phyloP scores from a whole-genome alignment of 2,113 vertebrate species.

The Procavia capensis region DNA sequence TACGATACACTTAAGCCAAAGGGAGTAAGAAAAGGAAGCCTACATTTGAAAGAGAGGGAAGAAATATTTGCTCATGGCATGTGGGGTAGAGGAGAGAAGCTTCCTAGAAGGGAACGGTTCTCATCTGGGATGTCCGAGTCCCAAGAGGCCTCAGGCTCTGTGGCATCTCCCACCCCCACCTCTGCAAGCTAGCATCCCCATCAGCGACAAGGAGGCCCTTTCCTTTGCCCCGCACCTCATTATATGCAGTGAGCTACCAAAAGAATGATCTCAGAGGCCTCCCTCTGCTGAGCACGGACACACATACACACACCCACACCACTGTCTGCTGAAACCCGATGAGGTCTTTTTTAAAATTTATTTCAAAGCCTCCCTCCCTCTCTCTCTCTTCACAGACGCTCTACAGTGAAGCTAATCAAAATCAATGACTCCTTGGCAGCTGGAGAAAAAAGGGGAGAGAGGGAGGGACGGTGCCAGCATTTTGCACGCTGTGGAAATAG shows the following conservation, averaged over 20 bases:
- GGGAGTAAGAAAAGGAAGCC: not conserved
- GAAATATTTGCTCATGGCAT: not conserved
- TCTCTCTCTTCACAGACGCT: slow-evolving; percentile 64
- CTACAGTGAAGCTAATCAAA: slow-evolving; percentile 79
- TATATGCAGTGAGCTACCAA: slow-evolving; percentile 68
- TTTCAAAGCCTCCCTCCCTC: slow-evolving; percentile 75
- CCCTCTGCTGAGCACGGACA: slow-evolving; percentile 53
- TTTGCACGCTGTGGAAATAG: slow-evolving; percentile 68
- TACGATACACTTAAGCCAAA: not conserved
- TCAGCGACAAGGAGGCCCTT: not conserved
- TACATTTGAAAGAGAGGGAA: not conserved
- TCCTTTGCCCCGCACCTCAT: slow-evolving; percentile 46
- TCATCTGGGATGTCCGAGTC: slow-evolving; percentile 2
- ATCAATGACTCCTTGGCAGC: slow-evolving; percentile 82
- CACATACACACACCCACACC: not conserved
- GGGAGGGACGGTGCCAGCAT: slow-evolving; percentile 74
- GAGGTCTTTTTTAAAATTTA: slow-evolving; percentile 77
- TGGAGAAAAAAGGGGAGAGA: not conserved
- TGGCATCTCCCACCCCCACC: not conserved
- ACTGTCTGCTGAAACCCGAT: slow-evolving; percentile 85
- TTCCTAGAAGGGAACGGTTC: slow-evolving; percentile 25
- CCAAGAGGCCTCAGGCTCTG: not conserved
- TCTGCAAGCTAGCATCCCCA: not conserved
- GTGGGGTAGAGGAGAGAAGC: not conserved
- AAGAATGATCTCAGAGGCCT: slow-evolving; percentile 86